phyloP scores from a whole-genome alignment of 2,797 vertebrate species.

The Syngnathus rostellatus region DNA sequence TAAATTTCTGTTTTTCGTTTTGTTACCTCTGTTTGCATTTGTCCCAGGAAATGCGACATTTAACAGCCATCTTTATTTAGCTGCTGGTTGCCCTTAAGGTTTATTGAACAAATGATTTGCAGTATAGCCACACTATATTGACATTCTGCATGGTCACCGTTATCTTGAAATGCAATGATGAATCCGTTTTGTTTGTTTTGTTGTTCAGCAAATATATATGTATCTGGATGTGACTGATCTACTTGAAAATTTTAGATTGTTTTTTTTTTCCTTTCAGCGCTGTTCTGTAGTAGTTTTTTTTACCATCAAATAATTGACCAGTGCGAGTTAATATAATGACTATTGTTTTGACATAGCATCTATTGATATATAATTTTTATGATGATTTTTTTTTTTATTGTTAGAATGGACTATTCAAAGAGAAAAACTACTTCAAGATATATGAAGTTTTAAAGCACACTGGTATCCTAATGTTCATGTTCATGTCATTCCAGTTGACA shows the following conservation, averaged over 20 bases:
- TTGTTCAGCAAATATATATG: slow-evolving; percentile 68
- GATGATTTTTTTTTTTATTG: slow-evolving; percentile 15
- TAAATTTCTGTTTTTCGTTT: slow-evolving; percentile 18
- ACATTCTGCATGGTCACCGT: slow-evolving; percentile 46
- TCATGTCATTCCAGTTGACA: slow-evolving; percentile 34
- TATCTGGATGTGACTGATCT: slow-evolving; percentile 71
- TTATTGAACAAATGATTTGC: slow-evolving; percentile 34
- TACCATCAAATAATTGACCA: slow-evolving; percentile 51
- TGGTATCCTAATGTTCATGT: slow-evolving; percentile 29
- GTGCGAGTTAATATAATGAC: slow-evolving; percentile 32
- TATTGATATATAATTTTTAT: slow-evolving; percentile 16
- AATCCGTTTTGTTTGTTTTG: slow-evolving; percentile 47
- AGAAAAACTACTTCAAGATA: slow-evolving; percentile 21
- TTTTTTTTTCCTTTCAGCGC: slow-evolving; percentile 52
- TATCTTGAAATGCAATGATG: slow-evolving; percentile 60
- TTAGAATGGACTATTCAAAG: slow-evolving; percentile 23
- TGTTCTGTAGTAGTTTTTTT: slow-evolving; percentile 61
- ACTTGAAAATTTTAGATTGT: slow-evolving; percentile 66
- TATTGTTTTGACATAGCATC: slow-evolving; percentile 37
- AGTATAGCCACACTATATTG: slow-evolving; percentile 47
- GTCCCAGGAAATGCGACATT: slow-evolving; percentile 29
- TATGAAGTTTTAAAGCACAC: slow-evolving; percentile 44
- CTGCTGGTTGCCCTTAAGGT: slow-evolving; percentile 40
- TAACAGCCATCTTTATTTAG: slow-evolving; percentile 45
- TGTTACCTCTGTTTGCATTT: slow-evolving; percentile 8